These are phyloP conservation scores for Cataglyphis albicans DNA, from an alignment of 2,888 invertebrate species.

Conservation along the genomic window DNA sequence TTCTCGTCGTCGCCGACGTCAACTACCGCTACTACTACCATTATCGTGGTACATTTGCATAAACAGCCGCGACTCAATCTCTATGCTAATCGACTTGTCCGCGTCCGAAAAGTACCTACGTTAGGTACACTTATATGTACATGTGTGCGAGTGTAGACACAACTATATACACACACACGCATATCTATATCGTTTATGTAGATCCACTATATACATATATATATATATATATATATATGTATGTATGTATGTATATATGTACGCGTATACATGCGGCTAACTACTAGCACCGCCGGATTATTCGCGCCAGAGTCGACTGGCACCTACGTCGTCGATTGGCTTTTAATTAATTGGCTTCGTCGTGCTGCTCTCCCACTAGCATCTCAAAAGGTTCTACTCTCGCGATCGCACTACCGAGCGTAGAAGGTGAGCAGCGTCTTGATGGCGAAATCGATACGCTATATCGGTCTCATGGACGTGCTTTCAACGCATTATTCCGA, in stretches of 20 bases:
- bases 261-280: neutral
- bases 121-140: slow-evolving; percentile 61
- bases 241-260: neutral
- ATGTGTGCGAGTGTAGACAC: slow-evolving; percentile 28
- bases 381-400: slow-evolving; percentile 4
- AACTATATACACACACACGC: slow-evolving; percentile 29
- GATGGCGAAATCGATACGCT: slow-evolving; percentile 34
- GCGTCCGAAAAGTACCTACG: slow-evolving; percentile 79
- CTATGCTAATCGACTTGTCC: slow-evolving; percentile 85
- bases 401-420: neutral
- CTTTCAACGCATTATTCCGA: slow-evolving; percentile 37
- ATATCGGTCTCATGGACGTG: neutral
- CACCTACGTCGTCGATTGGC: slow-evolving; percentile 56
- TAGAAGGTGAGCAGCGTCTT: neutral
- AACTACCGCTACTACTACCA: slow-evolving; percentile 71
- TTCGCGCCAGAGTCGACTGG: slow-evolving; percentile 34
- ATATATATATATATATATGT: neutral
- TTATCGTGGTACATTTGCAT: slow-evolving; percentile 80
- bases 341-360: slow-evolving; percentile 58
- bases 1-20: slow-evolving; percentile 65
- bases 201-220: neutral
- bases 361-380: slow-evolving; percentile 4
- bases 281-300: slow-evolving; percentile 33
- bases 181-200: neutral
- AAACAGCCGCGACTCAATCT: slow-evolving; percentile 85